These are phyloP conservation scores for Gracilinanus agilis DNA, from an alignment of 2,113 vertebrate genomes.

Conservation along the genomic window DNA sequence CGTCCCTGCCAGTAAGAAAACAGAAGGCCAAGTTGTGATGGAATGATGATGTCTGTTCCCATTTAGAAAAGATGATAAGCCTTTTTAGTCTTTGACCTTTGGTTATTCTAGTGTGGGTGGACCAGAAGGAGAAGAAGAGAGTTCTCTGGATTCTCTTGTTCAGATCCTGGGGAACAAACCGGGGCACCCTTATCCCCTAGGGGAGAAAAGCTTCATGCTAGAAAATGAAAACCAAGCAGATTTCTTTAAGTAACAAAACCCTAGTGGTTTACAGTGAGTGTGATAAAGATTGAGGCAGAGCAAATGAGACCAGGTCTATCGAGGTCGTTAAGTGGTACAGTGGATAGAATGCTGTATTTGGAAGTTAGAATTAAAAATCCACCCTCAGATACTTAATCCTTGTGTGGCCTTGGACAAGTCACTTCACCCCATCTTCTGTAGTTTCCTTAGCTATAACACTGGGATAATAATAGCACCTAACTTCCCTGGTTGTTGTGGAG, in stretches of 20 bases:
- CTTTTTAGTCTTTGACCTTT: background rate
- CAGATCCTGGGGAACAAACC: background rate
- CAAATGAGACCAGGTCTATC: background rate
- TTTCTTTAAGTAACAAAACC: background rate
- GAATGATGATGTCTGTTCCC: background rate
- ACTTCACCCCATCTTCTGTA: background rate
- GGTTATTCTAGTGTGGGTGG: background rate
- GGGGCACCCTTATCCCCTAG: background rate
- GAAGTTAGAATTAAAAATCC: background rate
- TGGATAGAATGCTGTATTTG: constrained; percentile 24
- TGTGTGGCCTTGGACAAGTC: background rate
- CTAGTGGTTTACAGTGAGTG: background rate
- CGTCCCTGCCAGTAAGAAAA: background rate
- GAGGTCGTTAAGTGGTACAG: background rate
- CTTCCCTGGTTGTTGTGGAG: constrained; percentile 21
- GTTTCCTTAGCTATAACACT: constrained; percentile 16
- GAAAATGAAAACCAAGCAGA: background rate
- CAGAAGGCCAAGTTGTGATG: background rate
- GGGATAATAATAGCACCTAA: constrained; percentile 10
- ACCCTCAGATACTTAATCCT: background rate
- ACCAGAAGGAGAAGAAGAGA: background rate
- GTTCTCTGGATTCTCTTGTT: background rate
- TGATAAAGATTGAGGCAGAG: background rate
- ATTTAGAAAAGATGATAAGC: background rate
- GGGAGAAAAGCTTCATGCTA: background rate